Base-by-base conservation (phyloP, 2,113 vertebrate genomes). In the Festucalex cinctus region DNA sequence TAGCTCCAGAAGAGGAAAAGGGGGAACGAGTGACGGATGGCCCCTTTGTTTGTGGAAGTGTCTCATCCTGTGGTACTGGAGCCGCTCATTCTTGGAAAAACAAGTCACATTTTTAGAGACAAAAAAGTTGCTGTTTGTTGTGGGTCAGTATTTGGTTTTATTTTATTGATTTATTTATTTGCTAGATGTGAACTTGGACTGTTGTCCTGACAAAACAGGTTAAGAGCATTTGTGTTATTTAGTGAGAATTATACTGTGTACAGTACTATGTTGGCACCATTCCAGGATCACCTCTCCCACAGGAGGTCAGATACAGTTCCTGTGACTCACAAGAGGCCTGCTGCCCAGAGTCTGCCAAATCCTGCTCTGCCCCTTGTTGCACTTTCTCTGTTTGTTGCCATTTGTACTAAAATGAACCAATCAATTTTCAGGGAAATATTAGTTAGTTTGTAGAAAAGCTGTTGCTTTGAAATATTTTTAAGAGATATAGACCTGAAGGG, bases 231-330 rank as follows among this genome's bases (percentile, higher is more conserved):
- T 3, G 19, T 20, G 46, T 48, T 3, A 9, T 10, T 49, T 49
- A 49, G 20, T 49, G 48, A 22, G n/a, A 49, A 22, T 22, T 3
- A n/a, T 22, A 7, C 14, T 5, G 20, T 2, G 6, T n/a, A n/a
- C 44, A 7, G 5, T 19, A 9, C 39, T 41, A 13, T 41, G n/a
- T 51, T 22, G 48, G 48, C 20, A n/a, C 48, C 10, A 3, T 51
- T 22, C 48, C 48, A 51, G n/a, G n/a, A 66, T 65, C 65, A n/a
- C 41, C 1, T 62, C 63, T 88, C 83, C 76, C 78, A 64, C 43
- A 73, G 78, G 85, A 72, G 79, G 76, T 80, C 85, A 80, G 62
- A 54, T 24, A 73, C 60, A 75, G 78, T 73, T 77, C 63, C n/a
- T 80, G 69, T 73, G 74, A 75, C 54, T 81, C 78, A 66, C 60